These are phyloP conservation scores for Zygothrica quintamaculata DNA, from an alignment of 2,888 invertebrate genomes.

Conservation along the genomic window DNA sequence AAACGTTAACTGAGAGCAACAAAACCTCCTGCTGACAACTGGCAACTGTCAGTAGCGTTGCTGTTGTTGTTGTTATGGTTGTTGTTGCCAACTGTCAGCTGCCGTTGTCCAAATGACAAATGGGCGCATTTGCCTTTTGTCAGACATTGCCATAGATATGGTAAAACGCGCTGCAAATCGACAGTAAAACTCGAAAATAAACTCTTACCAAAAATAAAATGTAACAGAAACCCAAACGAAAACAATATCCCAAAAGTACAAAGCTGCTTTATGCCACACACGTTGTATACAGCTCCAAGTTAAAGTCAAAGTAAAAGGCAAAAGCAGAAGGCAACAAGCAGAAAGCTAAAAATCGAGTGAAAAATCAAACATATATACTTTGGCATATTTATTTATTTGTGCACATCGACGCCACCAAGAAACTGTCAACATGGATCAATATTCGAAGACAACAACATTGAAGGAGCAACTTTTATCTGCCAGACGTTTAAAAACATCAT, in stretches of 20 bases:
- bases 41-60: conserved; percentile 23
- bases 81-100: conserved; percentile 65
- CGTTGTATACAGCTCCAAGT: conserved; percentile 37
- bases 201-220: conserved; percentile 47
- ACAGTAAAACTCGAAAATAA: conserved; percentile 77
- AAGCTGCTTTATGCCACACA: conserved; percentile 59
- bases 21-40: conserved; percentile 44
- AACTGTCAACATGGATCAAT: conserved; percentile 76
- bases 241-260: conserved; percentile 27
- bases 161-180: conserved; percentile 61
- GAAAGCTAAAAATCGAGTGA: conserved; percentile 39
- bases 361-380: conserved; percentile 37
- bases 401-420: conserved; percentile 49
- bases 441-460: conserved; percentile 16
- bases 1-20: conserved; percentile 15
- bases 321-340: conserved; percentile 17
- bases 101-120: conserved; percentile 78
- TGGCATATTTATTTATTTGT: conserved; percentile 60
- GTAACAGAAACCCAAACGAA: conserved; percentile 7
- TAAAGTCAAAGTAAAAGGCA: conserved; percentile 12
- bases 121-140: conserved; percentile 74
- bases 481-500: no score
- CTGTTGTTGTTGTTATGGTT: conserved; percentile 2
- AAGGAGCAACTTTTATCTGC: conserved; percentile 12
- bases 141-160: conserved; percentile 59